Base-by-base conservation (phyloP, 2,113 vertebrate genomes). In the Micronisus gabar region DNA sequence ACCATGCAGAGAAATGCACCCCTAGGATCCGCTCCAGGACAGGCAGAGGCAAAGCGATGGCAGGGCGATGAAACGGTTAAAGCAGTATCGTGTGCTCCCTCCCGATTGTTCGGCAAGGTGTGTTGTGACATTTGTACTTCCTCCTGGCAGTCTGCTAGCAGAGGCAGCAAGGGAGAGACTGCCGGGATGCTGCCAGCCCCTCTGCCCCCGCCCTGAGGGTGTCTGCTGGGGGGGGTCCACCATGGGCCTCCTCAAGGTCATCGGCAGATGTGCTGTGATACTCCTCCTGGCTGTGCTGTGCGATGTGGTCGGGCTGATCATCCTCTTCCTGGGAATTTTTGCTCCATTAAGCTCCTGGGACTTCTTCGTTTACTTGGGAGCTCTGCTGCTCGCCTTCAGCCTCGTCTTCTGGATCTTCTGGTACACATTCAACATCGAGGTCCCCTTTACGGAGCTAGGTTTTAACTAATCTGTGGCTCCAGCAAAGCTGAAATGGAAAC, bases 381-480 rank as follows among this genome's bases (percentile, higher is more conserved):
- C 99, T 3, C 52, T 99, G 94, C 84, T 99, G 52, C 97, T 99
- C 4, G 98, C 98, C 76, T 50, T 99, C 83, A 99, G 99, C 91
- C 96, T 99, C 10, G 2, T 99, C 20, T 98, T 98, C 90, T 99
- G 99, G 99, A 86, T 98, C 11, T 97, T 98, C 75, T 99, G 99
- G 99, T 99, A 99, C 96, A 47, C 98, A 40, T 94, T 98, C 86
- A 99, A 98, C 90, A 95, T 99, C 6, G 97, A 97, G 5, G 88
- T 98, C 25, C 89, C 99, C 1, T 96, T 97, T 14, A 92, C 98
- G n/a, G 98, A 99, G 65, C 97, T 98, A 20, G 90, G 92, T 65
- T 97, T 41, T 80, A 22, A 86, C 55, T 71, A 48, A 76, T 2
- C 40, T 0, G 0, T 1, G 0, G 21, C 36, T 19, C 43, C 7